phyloP scores from a whole-genome alignment of 2,888 invertebrate genomes.

The Dryomyza anilis region DNA sequence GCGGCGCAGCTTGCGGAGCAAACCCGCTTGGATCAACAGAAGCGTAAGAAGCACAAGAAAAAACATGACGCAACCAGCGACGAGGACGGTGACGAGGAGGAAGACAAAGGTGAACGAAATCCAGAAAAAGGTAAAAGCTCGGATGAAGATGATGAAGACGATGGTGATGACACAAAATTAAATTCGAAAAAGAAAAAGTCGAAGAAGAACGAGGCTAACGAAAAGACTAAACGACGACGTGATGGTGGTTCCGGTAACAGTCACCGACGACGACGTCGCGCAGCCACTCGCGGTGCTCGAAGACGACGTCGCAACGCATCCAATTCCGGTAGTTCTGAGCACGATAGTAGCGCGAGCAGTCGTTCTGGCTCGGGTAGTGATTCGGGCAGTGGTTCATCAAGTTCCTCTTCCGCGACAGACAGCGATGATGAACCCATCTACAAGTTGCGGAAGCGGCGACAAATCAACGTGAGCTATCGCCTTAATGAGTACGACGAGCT shows the following conservation, averaged over 20 bases:
- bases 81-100: slow-evolving; percentile 21
- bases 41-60: slow-evolving; percentile 39
- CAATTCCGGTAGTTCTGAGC: slow-evolving; percentile 27
- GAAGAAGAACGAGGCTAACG: slow-evolving; percentile 21
- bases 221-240: slow-evolving; percentile 53
- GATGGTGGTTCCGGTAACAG: slow-evolving; percentile 42
- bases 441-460: slow-evolving; percentile 79
- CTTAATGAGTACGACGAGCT: slow-evolving; percentile 95
- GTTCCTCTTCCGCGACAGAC: slow-evolving; percentile 46
- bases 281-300: slow-evolving; percentile 45
- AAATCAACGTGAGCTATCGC: slow-evolving; percentile 81
- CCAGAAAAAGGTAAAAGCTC: slow-evolving; percentile 35
- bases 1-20: slow-evolving; percentile 51
- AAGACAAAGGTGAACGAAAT: too few relatives aligned
- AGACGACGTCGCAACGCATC: slow-evolving; percentile 43
- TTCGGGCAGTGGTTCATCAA: slow-evolving; percentile 29
- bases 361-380: slow-evolving; percentile 42
- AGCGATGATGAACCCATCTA: slow-evolving; percentile 78
- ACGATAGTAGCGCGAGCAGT: slow-evolving; percentile 39
- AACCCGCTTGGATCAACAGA: slow-evolving; percentile 50
- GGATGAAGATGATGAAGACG: slow-evolving; percentile 38
- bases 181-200: slow-evolving; percentile 29
- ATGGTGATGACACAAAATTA: slow-evolving; percentile 23
- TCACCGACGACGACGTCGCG: slow-evolving; percentile 45
- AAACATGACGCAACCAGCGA: slow-evolving; percentile 31